Evolutionary conservation across 2,797 vertebrate species (phyloP).

Genomic region (Lophotriccus pileatus): DNA sequence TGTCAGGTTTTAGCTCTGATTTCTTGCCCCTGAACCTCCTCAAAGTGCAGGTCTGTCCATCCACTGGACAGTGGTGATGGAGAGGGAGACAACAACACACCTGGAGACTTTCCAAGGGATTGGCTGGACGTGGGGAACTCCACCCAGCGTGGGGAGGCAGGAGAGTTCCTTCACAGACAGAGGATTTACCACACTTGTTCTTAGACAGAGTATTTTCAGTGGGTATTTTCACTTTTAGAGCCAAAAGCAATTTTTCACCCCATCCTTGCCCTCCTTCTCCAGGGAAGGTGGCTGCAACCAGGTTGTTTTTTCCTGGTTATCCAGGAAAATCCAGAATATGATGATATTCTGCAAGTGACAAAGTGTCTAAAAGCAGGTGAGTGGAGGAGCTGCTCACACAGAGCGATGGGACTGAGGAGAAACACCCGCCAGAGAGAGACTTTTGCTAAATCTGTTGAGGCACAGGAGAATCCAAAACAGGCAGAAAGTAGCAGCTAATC

Average conservation of each 20-base stretch:
- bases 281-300: neutral
- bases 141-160: neutral
- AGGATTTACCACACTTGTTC: neutral
- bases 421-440: neutral
- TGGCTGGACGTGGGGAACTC: fast-evolving
- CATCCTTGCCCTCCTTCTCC: neutral
- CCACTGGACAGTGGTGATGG: fast-evolving
- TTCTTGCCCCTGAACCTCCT: neutral
- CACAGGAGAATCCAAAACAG: neutral
- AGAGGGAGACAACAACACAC: neutral
- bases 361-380: neutral
- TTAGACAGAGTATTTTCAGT: neutral
- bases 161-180: neutral
- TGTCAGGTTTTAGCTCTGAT: fast-evolving
- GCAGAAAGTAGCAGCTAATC: neutral
- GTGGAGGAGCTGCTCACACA: neutral
- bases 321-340: neutral
- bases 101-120: fast-evolving
- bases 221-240: neutral
- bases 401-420: fast-evolving
- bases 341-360: neutral
- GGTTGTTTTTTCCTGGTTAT: neutral
- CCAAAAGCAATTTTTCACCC: neutral
- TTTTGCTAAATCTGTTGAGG: neutral
- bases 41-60: neutral